Evolutionary conservation across 2,797 vertebrate genomes (phyloP).

Genomic region (Eulemur mongoz): DNA sequence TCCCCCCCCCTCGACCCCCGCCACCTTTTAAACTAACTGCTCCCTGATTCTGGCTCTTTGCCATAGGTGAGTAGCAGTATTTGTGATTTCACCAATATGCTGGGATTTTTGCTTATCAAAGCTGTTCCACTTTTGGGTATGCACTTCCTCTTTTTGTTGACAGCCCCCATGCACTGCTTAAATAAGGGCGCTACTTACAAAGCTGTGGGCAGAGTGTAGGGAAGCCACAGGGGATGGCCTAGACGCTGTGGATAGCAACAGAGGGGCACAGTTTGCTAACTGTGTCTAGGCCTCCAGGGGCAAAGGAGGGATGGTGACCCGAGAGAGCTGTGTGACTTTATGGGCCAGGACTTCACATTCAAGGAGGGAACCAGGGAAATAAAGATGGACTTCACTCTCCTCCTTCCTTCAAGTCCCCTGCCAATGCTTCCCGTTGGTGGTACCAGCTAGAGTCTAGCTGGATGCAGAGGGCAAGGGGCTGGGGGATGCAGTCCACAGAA

Average conservation of each 20-base stretch:
- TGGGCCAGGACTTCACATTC: neutral
- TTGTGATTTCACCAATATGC: neutral
- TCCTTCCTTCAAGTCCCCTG: neutral
- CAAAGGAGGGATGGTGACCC: neutral
- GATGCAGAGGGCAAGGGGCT: neutral
- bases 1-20: neutral
- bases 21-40: neutral
- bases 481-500: neutral
- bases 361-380: neutral
- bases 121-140: neutral
- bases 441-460: neutral
- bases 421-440: neutral
- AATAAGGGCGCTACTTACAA: neutral
- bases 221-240: neutral
- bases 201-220: neutral
- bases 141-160: neutral
- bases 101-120: neutral
- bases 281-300: neutral
- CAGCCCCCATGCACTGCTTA: neutral
- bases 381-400: neutral
- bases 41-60: neutral
- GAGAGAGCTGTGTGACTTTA: neutral
- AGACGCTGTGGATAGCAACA: neutral
- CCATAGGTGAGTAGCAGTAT: neutral
- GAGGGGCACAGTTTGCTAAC: neutral